A percentile compares a stretch with the other conserved stretches of the same genome.
Conservation (phyloP, 2,797 vertebrate genomes). For the Leptodactylus fallax region DNA sequence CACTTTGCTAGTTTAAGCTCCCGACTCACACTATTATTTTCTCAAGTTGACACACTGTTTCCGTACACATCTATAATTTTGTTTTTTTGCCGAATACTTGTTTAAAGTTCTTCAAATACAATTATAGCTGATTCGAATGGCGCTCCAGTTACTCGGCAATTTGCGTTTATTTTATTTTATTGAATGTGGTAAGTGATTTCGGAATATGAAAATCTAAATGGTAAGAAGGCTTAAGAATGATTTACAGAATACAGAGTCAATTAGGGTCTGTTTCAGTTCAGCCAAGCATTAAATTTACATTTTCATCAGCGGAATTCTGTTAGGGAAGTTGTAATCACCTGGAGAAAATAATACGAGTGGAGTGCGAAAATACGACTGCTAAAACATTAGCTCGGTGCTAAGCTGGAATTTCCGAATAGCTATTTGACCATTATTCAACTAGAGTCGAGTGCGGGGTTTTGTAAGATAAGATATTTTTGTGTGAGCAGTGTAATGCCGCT, state of each 20-base stretch:
- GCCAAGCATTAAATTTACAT: conserved; percentile 65
- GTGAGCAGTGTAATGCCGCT: neutral
- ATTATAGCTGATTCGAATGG: conserved; percentile 38
- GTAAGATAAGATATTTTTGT: neutral
- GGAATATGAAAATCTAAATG: conserved; percentile 65
- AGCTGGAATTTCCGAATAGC: neutral
- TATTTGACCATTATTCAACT: neutral
- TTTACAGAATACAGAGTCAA: conserved; percentile 65
- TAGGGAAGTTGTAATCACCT: conserved; percentile 40
- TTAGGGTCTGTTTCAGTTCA: conserved; percentile 58
- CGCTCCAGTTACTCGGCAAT: conserved; percentile 27
- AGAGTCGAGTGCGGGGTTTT: neutral
- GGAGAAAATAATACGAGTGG: conserved; percentile 55
- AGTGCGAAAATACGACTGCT: conserved; percentile 5
- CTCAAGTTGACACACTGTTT: conserved; percentile 21
- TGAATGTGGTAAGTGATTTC: conserved; percentile 57
- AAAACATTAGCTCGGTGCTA: conserved; percentile 1
- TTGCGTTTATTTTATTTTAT: conserved; percentile 3
- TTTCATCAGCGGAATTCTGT: conserved; percentile 65
- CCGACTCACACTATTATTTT: neutral
- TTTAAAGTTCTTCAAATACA: conserved; percentile 41
- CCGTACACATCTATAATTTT: neutral
- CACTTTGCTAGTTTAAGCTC: neutral
- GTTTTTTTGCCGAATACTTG: conserved; percentile 1
- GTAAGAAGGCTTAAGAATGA: conserved; percentile 60